Conservation (phyloP, 2,888 invertebrate species). For the Hyposoter didymator region DNA sequence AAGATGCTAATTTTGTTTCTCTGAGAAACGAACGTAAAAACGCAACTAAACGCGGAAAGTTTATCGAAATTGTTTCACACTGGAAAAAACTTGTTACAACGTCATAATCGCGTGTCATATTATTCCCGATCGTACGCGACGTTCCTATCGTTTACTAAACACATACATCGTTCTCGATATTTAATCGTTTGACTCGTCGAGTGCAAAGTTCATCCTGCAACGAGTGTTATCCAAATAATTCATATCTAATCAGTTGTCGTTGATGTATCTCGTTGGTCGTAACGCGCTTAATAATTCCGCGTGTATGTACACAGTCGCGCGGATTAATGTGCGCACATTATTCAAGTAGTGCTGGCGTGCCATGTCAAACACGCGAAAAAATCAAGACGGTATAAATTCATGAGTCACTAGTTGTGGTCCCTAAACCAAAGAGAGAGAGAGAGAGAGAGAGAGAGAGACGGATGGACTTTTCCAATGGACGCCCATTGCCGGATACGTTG, state of each 20-base stretch:
- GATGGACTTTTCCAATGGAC: conserved; percentile 31
- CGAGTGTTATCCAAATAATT: conserved; percentile 41
- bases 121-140: conserved; percentile 23
- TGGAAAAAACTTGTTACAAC: neutral
- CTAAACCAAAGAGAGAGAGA: conserved; percentile 24
- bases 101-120: conserved; percentile 9
- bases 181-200: conserved; percentile 38
- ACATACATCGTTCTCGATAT: conserved; percentile 28
- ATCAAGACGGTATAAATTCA: conserved; percentile 50
- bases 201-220: conserved; percentile 56
- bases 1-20: neutral
- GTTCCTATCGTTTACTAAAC: conserved; percentile 16
- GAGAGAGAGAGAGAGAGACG: conserved; percentile 9
- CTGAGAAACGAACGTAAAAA: neutral
- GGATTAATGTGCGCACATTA: neutral
- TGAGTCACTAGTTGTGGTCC: conserved; percentile 48
- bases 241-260: conserved; percentile 1
- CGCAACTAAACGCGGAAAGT: neutral
- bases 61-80: neutral
- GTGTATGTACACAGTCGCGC: neutral
- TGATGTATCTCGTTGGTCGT: conserved; percentile 1
- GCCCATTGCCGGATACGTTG: conserved; percentile 29
- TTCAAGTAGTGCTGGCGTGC: neutral
- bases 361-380: conserved; percentile 3
- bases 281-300: neutral